Evolutionary conservation across 2,113 vertebrate species (phyloP).

Genomic region (Cyphomyrus discorhynchus): DNA sequence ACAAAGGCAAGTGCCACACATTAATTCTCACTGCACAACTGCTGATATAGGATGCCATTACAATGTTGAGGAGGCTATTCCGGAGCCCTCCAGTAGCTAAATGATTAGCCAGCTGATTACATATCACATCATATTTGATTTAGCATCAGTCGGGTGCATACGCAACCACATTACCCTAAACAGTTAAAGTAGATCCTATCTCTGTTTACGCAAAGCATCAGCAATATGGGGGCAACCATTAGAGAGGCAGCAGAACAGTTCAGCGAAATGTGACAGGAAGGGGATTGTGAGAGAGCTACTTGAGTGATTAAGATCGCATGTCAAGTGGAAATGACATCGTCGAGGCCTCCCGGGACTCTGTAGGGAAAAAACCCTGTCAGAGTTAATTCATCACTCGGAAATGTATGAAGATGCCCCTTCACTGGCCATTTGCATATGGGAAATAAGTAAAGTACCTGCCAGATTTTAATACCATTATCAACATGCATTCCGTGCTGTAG

Average conservation of each 20-base stretch:
- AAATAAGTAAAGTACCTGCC: slow-evolving; percentile 14
- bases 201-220: slow-evolving; percentile 8
- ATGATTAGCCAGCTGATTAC: background rate
- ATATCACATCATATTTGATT: background rate
- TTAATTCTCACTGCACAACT: background rate
- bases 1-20: background rate
- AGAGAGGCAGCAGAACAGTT: background rate
- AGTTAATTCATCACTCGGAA: slow-evolving; percentile 17
- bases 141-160: background rate
- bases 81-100: background rate
- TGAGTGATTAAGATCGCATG: slow-evolving; percentile 13
- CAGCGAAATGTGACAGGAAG: background rate
- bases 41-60: background rate
- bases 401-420: slow-evolving; percentile 16
- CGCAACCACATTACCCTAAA: background rate
- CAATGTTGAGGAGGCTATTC: background rate
- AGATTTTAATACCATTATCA: slow-evolving; percentile 20
- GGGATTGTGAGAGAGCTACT: background rate
- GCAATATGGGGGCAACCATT: background rate
- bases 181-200: background rate
- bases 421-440: slow-evolving; percentile 15
- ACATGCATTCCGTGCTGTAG: background rate
- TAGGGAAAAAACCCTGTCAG: slow-evolving; percentile 10
- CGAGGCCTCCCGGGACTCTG: background rate
- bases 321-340: slow-evolving; percentile 11